Evolutionary conservation across 1,140 invertebrate species (phyloP), one percentile per base, ranked within the genome.

Genomic region (Belonocnema kinseyi): DNA sequence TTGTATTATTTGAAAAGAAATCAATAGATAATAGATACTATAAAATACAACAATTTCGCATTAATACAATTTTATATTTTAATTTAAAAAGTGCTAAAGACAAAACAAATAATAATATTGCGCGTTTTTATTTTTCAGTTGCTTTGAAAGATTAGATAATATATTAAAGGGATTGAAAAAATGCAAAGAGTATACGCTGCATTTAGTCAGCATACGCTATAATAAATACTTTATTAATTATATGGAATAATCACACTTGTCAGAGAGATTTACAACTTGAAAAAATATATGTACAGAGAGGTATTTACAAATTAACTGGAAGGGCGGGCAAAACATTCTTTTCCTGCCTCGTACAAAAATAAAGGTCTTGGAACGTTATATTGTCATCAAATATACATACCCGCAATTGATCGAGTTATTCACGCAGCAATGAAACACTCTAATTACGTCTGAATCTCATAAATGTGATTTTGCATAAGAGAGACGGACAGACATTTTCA

Each of bases 171-270:
- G 5, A 11, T 46, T 46, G 5, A 11, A 46, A 46, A 11, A 46
- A 46, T 11, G 7, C 0, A 46, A 61, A 10, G 13, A 66, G 33
- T 7, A 66, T 6, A 33, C 14, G 1, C 33, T 13, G n/a, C 6
- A 40, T 40, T 7, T 40, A 40, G 5, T 66, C 14, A 66, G 26
- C 58, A 13, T 61, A 61, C 58, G 33, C 61, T 66, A n/a, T 40
- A 66, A 66, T 66, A 66, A 66, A 66, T 66, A 66, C 61, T 66
- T 66, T 66, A 66, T 66, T 66, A 66, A 66, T 40, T 40, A 40
- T 40, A 66, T 46, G 61, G 61, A 66, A 66, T 66, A 66, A 66
- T 66, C 61, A 66, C 61, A 66, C 61, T 66, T 66, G 61, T 66
- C 61, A 66, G 33, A 66, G 61, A 66, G 61, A 66, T 40, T 46